These are phyloP conservation scores for Phengaris arion DNA, from an alignment of 2,888 invertebrate genomes.

Conservation along the genomic window DNA sequence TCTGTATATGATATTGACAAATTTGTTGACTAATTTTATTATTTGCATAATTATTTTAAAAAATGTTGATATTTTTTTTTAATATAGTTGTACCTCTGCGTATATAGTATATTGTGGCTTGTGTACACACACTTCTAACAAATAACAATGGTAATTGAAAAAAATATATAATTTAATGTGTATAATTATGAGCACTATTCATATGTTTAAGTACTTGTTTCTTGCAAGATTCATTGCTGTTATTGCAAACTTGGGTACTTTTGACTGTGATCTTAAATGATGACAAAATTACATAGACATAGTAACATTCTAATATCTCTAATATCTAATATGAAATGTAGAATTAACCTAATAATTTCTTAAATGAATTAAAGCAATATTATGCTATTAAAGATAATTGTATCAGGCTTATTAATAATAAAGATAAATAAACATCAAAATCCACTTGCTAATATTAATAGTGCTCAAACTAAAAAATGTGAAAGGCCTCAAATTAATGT, in stretches of 20 bases:
- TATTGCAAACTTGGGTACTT: not conserved
- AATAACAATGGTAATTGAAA: not conserved
- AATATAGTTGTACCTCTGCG: constrained; percentile 13
- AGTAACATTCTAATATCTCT: not conserved
- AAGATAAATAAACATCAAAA: not conserved
- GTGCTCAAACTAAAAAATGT: not conserved
- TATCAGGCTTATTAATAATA: too few species aligned
- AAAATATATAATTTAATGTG: not conserved
- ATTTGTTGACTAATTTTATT: constrained; percentile 58
- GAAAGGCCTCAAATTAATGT: not conserved
- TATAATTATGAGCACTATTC: not conserved
- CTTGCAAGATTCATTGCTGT: not conserved
- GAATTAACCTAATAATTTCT: not conserved
- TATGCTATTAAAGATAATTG: not conserved
- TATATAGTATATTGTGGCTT: not conserved
- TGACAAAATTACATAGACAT: not conserved
- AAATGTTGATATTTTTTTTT: constrained; percentile 16
- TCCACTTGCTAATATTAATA: not conserved
- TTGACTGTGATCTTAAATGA: constrained; percentile 5
- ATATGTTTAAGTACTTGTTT: not conserved
- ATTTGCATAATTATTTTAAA: constrained; percentile 28
- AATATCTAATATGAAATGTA: too few species aligned
- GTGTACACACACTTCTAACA: not conserved
- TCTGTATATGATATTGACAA: constrained; percentile 70
- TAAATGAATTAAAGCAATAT: not conserved